Percentiles rank a stretch among this genome's conserved stretches.
phyloP scores from a whole-genome alignment of 2,113 vertebrate species.

The Nettapus auritus region DNA sequence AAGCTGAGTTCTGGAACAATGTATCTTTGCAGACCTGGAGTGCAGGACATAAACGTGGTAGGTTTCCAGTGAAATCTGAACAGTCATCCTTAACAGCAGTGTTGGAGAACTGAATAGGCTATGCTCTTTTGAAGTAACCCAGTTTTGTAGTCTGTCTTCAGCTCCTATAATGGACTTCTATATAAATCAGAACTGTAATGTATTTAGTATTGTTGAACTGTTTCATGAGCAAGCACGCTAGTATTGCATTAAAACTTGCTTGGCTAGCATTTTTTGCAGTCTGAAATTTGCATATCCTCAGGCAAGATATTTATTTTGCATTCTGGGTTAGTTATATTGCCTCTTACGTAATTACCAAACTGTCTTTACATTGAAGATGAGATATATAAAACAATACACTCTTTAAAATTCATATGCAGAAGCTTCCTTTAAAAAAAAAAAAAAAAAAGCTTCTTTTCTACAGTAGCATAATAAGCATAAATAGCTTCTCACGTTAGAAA shows the following conservation, averaged over 20 bases:
- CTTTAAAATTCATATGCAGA: background rate
- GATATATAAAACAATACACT: background rate
- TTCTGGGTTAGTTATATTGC: constrained; percentile 20
- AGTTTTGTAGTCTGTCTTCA: background rate
- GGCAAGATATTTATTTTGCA: constrained; percentile 16
- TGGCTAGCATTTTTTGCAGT: background rate
- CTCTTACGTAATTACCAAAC: constrained; percentile 20
- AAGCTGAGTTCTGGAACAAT: background rate
- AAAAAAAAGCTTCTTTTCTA: background rate
- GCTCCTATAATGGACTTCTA: background rate
- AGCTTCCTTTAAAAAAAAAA: background rate
- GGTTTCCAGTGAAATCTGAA: background rate
- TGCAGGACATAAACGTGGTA: background rate
- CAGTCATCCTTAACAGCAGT: background rate
- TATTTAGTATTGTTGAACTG: background rate
- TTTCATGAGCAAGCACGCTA: background rate
- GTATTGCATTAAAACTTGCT: constrained; percentile 22
- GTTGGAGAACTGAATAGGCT: background rate
- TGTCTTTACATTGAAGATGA: constrained; percentile 6
- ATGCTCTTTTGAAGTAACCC: background rate
- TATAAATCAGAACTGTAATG: background rate
- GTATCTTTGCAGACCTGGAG: background rate
- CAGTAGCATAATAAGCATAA: background rate
- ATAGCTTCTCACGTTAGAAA: background rate
- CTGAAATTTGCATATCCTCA: constrained; percentile 25